Percentiles rank a stretch among this genome's conserved stretches.
Evolutionary conservation across 2,113 vertebrate genomes (phyloP).

Genomic region (Colinus virginianus): DNA sequence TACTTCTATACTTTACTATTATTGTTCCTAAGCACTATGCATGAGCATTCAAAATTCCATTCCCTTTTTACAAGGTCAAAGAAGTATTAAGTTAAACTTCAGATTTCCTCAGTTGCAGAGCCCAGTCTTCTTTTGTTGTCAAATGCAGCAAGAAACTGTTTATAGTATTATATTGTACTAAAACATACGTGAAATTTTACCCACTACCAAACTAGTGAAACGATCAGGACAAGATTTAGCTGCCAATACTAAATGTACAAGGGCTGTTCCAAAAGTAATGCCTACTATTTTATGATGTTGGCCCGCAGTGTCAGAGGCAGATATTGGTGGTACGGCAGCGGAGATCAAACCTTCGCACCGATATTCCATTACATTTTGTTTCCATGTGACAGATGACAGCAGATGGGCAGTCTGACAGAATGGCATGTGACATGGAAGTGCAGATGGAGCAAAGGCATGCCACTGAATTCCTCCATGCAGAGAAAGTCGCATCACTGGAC

Average conservation of each 20-base stretch:
- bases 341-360: too few species aligned
- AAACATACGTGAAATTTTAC: background rate
- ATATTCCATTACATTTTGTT: too few species aligned
- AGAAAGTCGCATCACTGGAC: too few species aligned
- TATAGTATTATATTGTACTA: background rate
- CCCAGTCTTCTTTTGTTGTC: background rate
- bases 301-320: too few species aligned
- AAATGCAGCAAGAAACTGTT: background rate
- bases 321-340: too few species aligned
- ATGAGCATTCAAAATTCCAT: background rate
- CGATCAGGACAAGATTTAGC: background rate
- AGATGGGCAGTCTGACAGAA: too few species aligned
- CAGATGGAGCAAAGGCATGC: too few species aligned
- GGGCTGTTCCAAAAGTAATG: too few species aligned
- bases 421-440: too few species aligned
- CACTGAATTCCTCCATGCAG: too few species aligned
- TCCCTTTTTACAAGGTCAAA: background rate
- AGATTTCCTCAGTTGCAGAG: background rate
- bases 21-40: background rate
- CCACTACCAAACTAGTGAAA: background rate
- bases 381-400: too few species aligned
- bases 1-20: background rate
- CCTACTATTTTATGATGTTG: too few species aligned
- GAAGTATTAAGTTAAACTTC: background rate
- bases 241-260: background rate